phyloP scores from a whole-genome alignment of 2,113 vertebrate species.

The Alosa alosa region DNA sequence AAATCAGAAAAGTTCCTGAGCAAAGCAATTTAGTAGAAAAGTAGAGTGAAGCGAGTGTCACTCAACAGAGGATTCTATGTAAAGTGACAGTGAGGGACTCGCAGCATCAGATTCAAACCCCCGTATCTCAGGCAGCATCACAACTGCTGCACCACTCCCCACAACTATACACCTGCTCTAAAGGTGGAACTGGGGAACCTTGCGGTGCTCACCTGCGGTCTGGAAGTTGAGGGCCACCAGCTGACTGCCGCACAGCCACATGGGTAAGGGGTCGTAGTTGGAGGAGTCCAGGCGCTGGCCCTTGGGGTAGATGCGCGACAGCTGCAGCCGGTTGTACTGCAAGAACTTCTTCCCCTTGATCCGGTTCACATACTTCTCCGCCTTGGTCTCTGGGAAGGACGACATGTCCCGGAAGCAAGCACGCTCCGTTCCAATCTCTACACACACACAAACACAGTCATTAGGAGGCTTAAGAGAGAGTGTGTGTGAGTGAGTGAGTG shows the following conservation, averaged over 20 bases:
- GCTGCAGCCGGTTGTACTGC: slow-evolving; percentile 96
- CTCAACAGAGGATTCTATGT: too few relatives aligned
- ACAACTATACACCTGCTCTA: background rate
- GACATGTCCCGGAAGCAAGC: slow-evolving; percentile 98
- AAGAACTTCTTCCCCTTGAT: slow-evolving; percentile 96
- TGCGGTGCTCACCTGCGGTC: slow-evolving; percentile 82
- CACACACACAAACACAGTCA: slow-evolving; percentile 8
- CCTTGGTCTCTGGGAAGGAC: slow-evolving; percentile 97
- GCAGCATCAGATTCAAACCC: too few relatives aligned
- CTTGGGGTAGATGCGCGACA: slow-evolving; percentile 96
- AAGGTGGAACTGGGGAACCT: background rate
- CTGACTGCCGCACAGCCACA: slow-evolving; percentile 99
- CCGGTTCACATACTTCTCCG: slow-evolving; percentile 94
- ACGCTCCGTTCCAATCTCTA: slow-evolving; percentile 93
- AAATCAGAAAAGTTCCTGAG: too few relatives aligned
- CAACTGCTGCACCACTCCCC: background rate
- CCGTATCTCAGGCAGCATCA: too few relatives aligned
- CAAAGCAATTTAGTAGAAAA: too few relatives aligned
- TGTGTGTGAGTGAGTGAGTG: too few relatives aligned
- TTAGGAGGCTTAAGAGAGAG: background rate
- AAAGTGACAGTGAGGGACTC: too few relatives aligned
- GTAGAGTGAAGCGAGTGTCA: too few relatives aligned
- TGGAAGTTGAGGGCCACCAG: slow-evolving; percentile 98
- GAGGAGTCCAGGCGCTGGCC: slow-evolving; percentile 97
- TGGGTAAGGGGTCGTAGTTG: slow-evolving; percentile 95